phyloP scores from a whole-genome alignment of 2,113 vertebrate genomes.

The Axis porcinus region DNA sequence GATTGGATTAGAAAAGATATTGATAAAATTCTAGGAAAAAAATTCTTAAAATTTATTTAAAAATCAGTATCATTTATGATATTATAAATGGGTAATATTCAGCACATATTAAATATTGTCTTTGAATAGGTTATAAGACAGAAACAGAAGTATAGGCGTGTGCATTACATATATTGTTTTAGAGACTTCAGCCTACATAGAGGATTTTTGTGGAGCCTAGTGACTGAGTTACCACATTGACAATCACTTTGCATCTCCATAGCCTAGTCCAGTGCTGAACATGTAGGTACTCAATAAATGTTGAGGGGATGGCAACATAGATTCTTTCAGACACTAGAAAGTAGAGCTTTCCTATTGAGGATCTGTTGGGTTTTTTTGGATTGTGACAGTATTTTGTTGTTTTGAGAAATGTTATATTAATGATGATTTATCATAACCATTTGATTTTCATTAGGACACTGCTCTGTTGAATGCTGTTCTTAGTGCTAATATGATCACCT shows the following conservation, averaged over 20 bases:
- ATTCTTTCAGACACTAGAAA: neutral
- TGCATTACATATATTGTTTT: neutral
- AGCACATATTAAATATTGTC: neutral
- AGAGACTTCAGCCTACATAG: neutral
- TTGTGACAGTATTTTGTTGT: neutral
- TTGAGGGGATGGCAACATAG: neutral
- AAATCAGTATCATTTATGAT: neutral
- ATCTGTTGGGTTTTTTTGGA: neutral
- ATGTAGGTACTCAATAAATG: neutral
- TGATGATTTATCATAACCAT: neutral
- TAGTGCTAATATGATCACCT: constrained; percentile 84
- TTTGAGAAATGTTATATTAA: neutral
- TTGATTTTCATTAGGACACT: constrained; percentile 81
- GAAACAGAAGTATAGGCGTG: neutral
- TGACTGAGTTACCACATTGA: neutral
- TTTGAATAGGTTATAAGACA: neutral
- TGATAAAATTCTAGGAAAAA: neutral
- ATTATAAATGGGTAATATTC: neutral
- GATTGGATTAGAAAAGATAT: constrained; percentile 37
- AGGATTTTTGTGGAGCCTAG: neutral
- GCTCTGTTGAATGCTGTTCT: constrained; percentile 87
- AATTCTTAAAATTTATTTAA: neutral
- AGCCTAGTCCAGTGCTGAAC: neutral
- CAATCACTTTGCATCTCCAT: neutral
- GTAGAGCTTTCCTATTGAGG: neutral